These are phyloP conservation scores for Dryomyza anilis DNA, from an alignment of 2,888 invertebrate genomes.

Conservation along the genomic window DNA sequence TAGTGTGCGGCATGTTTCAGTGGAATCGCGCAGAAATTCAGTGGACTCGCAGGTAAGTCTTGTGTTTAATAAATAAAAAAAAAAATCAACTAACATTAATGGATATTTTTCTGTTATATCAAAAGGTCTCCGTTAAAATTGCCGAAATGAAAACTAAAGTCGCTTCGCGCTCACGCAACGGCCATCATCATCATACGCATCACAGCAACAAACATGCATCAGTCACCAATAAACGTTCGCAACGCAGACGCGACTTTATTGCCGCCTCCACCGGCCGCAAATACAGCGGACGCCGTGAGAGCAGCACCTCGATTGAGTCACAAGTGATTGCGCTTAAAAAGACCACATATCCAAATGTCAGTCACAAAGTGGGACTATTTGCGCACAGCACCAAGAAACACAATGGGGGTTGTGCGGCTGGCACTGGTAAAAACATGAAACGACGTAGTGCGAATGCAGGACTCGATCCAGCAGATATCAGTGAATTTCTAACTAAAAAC, in stretches of 20 bases:
- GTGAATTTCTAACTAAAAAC: conserved; percentile 55
- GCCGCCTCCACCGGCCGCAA: conserved; percentile 51
- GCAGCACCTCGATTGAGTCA: conserved; percentile 82
- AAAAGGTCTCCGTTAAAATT: conserved; percentile 72
- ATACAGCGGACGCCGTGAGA: conserved; percentile 63
- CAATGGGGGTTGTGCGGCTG: conserved; percentile 34
- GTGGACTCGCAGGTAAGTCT: conserved; percentile 77
- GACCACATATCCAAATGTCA: conserved; percentile 57
- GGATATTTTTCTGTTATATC: no score
- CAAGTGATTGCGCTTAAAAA: conserved; percentile 66
- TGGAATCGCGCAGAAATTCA: conserved; percentile 85
- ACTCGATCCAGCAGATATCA: conserved; percentile 55
- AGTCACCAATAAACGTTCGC: conserved; percentile 48
- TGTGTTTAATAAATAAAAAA: neutral
- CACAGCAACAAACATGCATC: conserved; percentile 46
- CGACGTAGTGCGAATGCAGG: conserved; percentile 53
- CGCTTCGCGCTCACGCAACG: conserved; percentile 63
- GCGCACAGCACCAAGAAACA: conserved; percentile 54
- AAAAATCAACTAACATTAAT: neutral
- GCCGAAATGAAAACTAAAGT: conserved; percentile 82
- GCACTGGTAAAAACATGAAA: conserved; percentile 44
- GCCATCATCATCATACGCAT: conserved; percentile 42
- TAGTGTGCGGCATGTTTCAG: conserved; percentile 80
- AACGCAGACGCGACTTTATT: conserved; percentile 54
- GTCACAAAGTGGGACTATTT: conserved; percentile 57